phyloP scores from a whole-genome alignment of 2,113 vertebrate genomes.

The Takifugu flavidus region DNA sequence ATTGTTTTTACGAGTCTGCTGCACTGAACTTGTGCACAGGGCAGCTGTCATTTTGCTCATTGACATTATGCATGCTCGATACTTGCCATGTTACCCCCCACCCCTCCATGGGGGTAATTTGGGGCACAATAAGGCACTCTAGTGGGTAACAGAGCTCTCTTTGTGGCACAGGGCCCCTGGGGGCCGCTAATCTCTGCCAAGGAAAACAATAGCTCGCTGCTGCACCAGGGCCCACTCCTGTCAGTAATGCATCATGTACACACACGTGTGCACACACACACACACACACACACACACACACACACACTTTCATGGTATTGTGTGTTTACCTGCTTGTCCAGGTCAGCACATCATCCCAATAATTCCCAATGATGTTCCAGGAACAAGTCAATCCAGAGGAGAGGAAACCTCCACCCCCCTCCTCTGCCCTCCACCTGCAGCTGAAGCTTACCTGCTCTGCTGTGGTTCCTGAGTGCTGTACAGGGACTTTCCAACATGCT shows the following conservation, averaged over 20 bases:
- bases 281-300: background rate
- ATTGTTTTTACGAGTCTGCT: background rate
- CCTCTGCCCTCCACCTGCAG: too few relatives aligned
- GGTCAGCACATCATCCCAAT: too few relatives aligned
- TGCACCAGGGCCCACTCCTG: conserved; percentile 80
- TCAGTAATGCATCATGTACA: conserved; percentile 81
- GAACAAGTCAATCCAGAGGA: too few relatives aligned
- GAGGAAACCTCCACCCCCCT: too few relatives aligned
- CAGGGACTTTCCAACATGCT: too few relatives aligned
- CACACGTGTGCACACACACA: conserved; percentile 20
- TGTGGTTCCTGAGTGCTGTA: too few relatives aligned
- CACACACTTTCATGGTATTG: background rate
- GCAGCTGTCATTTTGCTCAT: conserved; percentile 85
- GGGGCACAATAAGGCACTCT: conserved; percentile 87
- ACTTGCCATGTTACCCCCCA: conserved; percentile 87
- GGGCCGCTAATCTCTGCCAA: conserved; percentile 86
- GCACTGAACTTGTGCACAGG: conserved; percentile 75
- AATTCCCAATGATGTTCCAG: too few relatives aligned
- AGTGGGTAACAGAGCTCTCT: conserved; percentile 92
- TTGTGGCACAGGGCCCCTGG: conserved; percentile 88
- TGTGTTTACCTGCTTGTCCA: too few relatives aligned
- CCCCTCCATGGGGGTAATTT: conserved; percentile 85
- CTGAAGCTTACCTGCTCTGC: too few relatives aligned
- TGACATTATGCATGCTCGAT: conserved; percentile 87
- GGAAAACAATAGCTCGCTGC: conserved; percentile 89